Evolutionary conservation across 2,797 vertebrate genomes (phyloP), one percentile per base, ranked within the genome.

Genomic region (Oceanodroma leucorhoa): DNA sequence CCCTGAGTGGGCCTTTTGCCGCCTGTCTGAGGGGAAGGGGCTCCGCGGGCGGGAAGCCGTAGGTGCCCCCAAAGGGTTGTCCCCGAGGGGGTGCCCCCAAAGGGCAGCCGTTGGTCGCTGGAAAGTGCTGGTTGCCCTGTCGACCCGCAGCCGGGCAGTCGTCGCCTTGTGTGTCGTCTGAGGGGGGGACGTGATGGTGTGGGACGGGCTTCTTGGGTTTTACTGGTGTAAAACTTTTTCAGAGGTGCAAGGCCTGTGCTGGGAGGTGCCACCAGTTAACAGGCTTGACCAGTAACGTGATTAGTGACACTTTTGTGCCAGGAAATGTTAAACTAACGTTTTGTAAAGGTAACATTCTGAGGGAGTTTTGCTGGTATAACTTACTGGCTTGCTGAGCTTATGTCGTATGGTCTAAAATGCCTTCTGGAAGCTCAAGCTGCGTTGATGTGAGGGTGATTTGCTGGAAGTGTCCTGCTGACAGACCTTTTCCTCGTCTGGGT

Each of bases 251-350:
- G 64, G 40, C 36, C n/a, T 34, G 29, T 11, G 41, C 26, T 57
- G 43, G 41, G 29, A 40, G 12, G 43, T 22, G 38, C 20, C 43
- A 1, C 9, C 7, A 2, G 0, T 20, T 34, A 18, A 11, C 7
- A 11, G 48, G n/a, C 24, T 45, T 27, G 62, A 4, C 13, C 26
- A 4, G 19, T 66, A 22, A 23, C 1, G 16, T 12, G 26, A 23
- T 16, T 2, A 9, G 67, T 15, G 72, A 53, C 12, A 1, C 22
- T 16, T 24, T 2, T 30, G 10, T 19, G 36, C 22, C 14, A 19
- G 46, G 41, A 24, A 46, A 6, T 0, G 22, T 55, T 41, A 14
- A 66, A 21, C 5, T 38, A 10, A 5, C 9, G 2, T 22, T 58
- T 38, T 7, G 38, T 43, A 10, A 30, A 83, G n/a, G 17, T n/a